phyloP scores from a whole-genome alignment of 2,113 vertebrate genomes.

The Lota lota region DNA sequence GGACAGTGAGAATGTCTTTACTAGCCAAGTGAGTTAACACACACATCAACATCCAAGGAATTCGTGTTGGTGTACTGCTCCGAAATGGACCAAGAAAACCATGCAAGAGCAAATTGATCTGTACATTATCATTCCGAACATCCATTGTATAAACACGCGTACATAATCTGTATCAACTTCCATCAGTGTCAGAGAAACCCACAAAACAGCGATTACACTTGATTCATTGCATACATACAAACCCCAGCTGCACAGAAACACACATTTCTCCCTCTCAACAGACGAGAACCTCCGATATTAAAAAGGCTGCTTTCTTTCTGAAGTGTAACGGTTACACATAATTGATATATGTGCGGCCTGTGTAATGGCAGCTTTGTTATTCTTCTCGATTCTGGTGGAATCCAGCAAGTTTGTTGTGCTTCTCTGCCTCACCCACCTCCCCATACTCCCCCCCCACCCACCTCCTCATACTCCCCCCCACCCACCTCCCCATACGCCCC shows the following conservation, averaged over 20 bases:
- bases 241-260: slow-evolving; percentile 30
- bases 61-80: too few species aligned
- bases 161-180: slow-evolving; percentile 40
- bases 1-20: too few species aligned
- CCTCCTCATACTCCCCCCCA: too few species aligned
- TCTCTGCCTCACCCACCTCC: not conserved
- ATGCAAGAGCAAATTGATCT: too few species aligned
- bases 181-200: slow-evolving; percentile 23
- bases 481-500: too few species aligned
- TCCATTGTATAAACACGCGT: slow-evolving; percentile 25
- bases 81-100: too few species aligned
- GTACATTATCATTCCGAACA: slow-evolving; percentile 17
- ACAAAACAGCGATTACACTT: slow-evolving; percentile 47
- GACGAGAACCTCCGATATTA: slow-evolving; percentile 36
- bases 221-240: slow-evolving; percentile 32
- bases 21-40: too few species aligned
- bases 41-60: too few species aligned
- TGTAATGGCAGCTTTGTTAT: slow-evolving; percentile 62
- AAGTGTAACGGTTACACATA: slow-evolving; percentile 44
- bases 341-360: slow-evolving; percentile 51
- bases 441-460: not conserved
- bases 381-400: slow-evolving; percentile 47
- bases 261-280: slow-evolving; percentile 37
- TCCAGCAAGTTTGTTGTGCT: slow-evolving; percentile 27
- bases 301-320: slow-evolving; percentile 32